Base-by-base conservation (phyloP, 53 echinoderm and acorn worm genomes). In the Temnopleurus reevesii region DNA sequence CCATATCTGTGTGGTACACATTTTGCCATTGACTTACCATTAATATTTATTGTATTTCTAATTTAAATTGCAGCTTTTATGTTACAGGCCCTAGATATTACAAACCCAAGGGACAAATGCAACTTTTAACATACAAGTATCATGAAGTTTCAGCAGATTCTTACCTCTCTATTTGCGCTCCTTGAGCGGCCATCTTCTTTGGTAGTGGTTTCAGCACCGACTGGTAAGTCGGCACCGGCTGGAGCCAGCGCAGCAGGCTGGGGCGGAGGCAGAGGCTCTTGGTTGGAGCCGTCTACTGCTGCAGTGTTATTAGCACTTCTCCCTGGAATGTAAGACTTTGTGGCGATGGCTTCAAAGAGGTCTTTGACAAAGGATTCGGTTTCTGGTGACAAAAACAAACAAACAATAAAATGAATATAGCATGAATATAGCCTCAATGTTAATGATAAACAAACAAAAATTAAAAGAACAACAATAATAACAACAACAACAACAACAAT, bases 251-350 rank as follows among this genome's bases (percentile, higher is more conserved):
- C 71, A 0, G 38, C 43, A 41, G 71, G 71, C 41, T 71, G 59
- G 13, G 84, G 35, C 21, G 28, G 86, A 3, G 26, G 54, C 18
- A 26, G n/a, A 9, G 33, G 46, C 87, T n/a, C 43, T 26, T 23
- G 89, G 66, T 79, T 56, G 47, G 55, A 15, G 38, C 41, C 13
- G n/a, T 41, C 71, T 71, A 4, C 71, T 71, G 35, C 41, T 27
- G 63, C n/a, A 21, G 63, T 54, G 45, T 23, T 51, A 57, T 38
- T 89, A 30, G 87, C 49, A 51, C 71, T 76, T 38, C 86, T 80
- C 31, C 86, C 90, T 76, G 92, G 91, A 83, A 97, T 92, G 92
- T 97, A 97, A 8, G 97, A 92, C 81, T 95, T 97, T 45, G 92
- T 89, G 28, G 59, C 41, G 61, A 97, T 81, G 44, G 95, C 90